Base-by-base conservation (phyloP, 2,888 invertebrate genomes). In the Periphyllus acericola region DNA sequence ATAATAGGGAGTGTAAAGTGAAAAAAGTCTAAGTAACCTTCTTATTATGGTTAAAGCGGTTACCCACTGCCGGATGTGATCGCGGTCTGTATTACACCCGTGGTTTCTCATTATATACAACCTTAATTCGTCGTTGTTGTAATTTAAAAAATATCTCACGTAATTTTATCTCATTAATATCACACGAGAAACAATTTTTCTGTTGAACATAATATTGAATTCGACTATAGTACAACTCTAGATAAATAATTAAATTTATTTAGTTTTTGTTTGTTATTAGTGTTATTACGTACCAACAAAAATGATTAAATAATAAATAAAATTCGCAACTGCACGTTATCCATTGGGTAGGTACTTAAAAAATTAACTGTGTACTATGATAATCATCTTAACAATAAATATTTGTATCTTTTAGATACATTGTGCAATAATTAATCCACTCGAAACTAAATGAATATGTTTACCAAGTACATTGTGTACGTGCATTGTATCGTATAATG, bases 1-100 rank as follows among this genome's bases (percentile, higher is more conserved):
- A 76, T 36, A 36, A 46, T 76, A 46, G 52, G 71, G 71, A 82
- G n/a, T n/a, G 34, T 40, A 34, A 52, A 36, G 34, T 80, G 29
- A 60, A 80, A 83, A 76, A 76, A 66, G 32, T 78, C 34, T 19
- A 78, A 84, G 34, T 68, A 34, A 79, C 71, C 68, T 68, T 60
- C 66, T 68, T 17, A n/a, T 60, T 78, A 55, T 55, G 71, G 79
- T 79, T 68, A 19, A 46, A 66, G 55, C 1, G 72, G 79, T 79
- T 80, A 80, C 36, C 36, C 40, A 46, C 78, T 25, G 8, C 85
- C 85, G 86, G 79, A 86, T 86, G 72, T 36, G 79, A 80, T 60
- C 40, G 79, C 25, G 86, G 86, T 86, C n/a, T 71, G 40, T 55
- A 34, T 29, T 25, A 29, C 85, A 79, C 11, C 52, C 78, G 68